phyloP scores from a whole-genome alignment of 2,113 vertebrate species.

The Petroica traversi region DNA sequence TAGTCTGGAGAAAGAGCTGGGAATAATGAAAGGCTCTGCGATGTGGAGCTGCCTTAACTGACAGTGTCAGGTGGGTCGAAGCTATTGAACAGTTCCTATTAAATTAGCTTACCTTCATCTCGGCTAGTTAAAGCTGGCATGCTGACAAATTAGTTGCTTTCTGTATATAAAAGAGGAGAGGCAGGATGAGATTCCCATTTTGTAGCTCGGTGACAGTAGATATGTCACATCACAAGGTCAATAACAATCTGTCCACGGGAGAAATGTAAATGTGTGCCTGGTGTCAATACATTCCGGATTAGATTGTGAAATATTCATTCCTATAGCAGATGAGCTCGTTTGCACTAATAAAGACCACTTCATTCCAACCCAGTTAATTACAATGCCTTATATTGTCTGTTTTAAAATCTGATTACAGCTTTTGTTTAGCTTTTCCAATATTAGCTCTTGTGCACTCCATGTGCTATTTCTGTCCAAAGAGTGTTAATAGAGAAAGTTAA shows the following conservation, averaged over 20 bases:
- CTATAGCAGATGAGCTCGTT: constrained; percentile 44
- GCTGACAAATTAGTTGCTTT: constrained; percentile 78
- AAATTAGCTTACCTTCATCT: constrained; percentile 80
- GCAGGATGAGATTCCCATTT: constrained; percentile 62
- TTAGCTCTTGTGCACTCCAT: not conserved
- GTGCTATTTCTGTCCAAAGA: constrained; percentile 36
- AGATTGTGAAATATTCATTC: constrained; percentile 66
- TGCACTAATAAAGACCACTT: constrained; percentile 55
- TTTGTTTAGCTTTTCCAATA: constrained; percentile 54
- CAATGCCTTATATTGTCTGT: constrained; percentile 44
- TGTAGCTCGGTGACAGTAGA: constrained; percentile 67
- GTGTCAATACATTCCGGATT: constrained; percentile 59
- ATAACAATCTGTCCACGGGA: constrained; percentile 65
- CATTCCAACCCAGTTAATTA: constrained; percentile 53
- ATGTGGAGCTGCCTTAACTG: constrained; percentile 65
- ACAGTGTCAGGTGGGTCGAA: constrained; percentile 77
- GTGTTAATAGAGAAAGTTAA: constrained; percentile 39
- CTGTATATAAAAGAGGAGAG: constrained; percentile 71
- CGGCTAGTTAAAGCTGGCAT: constrained; percentile 75
- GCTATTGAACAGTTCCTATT: constrained; percentile 79
- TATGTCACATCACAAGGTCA: constrained; percentile 73
- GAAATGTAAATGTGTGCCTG: constrained; percentile 66
- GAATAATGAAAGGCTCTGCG: constrained; percentile 76
- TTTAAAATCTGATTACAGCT: constrained; percentile 63
- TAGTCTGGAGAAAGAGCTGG: constrained; percentile 73